These are phyloP conservation scores for Grallaria varia DNA, from an alignment of 2,113 vertebrate species.

Conservation along the genomic window DNA sequence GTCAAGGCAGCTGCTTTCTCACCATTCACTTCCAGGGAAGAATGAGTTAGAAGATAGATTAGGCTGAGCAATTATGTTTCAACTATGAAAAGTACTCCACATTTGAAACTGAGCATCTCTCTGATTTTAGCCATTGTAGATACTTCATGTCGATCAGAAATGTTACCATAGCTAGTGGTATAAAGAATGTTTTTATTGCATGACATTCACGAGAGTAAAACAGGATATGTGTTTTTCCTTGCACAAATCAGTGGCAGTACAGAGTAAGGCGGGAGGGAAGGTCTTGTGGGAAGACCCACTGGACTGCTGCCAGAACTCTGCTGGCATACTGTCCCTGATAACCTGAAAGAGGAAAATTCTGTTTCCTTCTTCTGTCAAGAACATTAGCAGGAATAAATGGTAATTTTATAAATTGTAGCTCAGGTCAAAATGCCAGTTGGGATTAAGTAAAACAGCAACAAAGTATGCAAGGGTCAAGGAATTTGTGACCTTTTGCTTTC, in stretches of 20 bases:
- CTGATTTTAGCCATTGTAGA: not conserved
- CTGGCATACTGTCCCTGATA: not conserved
- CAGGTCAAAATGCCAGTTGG: not conserved
- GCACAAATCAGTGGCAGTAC: not conserved
- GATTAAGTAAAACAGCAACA: not conserved
- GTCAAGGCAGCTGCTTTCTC: not conserved
- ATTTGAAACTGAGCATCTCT: not conserved
- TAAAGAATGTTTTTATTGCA: not conserved
- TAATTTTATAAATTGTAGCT: not conserved
- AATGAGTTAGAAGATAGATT: not conserved
- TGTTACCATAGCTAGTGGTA: not conserved
- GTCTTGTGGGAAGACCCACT: not conserved
- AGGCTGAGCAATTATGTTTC: not conserved
- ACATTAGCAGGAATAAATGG: not conserved
- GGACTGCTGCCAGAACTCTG: not conserved
- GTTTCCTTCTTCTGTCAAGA: not conserved
- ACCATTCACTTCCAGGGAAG: not conserved
- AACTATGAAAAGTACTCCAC: not conserved
- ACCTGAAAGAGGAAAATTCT: not conserved
- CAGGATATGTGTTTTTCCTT: not conserved
- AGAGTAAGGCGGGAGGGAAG: not conserved
- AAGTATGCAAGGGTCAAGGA: not conserved
- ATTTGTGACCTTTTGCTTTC: not conserved
- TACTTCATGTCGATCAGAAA: not conserved
- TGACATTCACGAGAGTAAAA: not conserved